Evolutionary conservation across 2,113 vertebrate species (phyloP).

Genomic region (Fulica atra): DNA sequence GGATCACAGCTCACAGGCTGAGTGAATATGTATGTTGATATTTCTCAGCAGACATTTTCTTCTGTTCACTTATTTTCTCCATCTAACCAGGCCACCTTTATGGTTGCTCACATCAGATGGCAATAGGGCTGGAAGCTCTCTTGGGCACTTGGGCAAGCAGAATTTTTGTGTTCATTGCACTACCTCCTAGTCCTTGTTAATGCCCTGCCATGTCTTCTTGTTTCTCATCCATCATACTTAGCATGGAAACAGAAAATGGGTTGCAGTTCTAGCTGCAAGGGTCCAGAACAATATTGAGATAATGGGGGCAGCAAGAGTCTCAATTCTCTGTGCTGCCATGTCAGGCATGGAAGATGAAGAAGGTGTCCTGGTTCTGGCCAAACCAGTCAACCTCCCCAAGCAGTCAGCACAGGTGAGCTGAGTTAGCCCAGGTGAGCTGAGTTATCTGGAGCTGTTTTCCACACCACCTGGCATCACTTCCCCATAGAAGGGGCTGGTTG

Average conservation of each 20-base stretch:
- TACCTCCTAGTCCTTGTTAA: not conserved
- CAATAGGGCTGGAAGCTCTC: not conserved
- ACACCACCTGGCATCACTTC: too few species aligned
- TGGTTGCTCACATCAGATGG: not conserved
- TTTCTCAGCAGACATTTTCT: not conserved
- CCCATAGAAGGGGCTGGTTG: too few species aligned
- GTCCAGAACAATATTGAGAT: not conserved
- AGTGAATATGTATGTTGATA: not conserved
- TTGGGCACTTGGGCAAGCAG: not conserved
- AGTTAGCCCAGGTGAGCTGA: too few species aligned
- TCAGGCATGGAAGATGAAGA: not conserved
- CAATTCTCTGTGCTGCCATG: not conserved
- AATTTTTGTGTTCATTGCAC: not conserved
- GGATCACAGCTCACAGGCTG: not conserved
- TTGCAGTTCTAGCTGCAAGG: not conserved
- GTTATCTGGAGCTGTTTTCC: too few species aligned
- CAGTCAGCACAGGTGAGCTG: too few species aligned
- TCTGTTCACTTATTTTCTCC: not conserved
- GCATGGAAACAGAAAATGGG: not conserved
- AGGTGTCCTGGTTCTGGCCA: too few species aligned
- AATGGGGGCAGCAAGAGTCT: not conserved
- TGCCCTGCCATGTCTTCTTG: not conserved
- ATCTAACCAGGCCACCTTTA: not conserved
- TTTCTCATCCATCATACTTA: not conserved
- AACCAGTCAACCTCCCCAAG: too few species aligned